phyloP scores from a whole-genome alignment of 2,113 vertebrate species.

The Crotalus horridus region DNA sequence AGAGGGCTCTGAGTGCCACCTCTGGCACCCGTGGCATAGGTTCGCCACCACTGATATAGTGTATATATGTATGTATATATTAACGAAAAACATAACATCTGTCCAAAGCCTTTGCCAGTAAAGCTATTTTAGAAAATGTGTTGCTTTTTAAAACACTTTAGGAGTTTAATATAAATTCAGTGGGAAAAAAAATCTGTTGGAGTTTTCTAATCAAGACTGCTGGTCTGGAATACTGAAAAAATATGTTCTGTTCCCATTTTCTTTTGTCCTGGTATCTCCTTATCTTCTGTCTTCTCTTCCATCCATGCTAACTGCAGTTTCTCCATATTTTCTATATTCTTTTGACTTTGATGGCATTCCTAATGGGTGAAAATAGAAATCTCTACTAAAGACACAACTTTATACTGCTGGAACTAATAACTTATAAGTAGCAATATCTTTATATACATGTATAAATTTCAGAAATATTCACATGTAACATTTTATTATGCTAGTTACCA shows the following conservation, averaged over 20 bases:
- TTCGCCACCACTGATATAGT: background rate
- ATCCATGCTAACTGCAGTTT: background rate
- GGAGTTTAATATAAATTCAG: background rate
- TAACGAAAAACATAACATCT: slow-evolving; percentile 26
- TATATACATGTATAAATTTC: background rate
- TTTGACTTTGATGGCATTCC: background rate
- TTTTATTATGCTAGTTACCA: slow-evolving; percentile 25
- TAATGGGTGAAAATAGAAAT: background rate
- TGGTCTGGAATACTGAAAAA: slow-evolving; percentile 2
- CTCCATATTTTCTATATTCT: background rate
- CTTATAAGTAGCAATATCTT: background rate
- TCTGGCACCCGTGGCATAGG: too few relatives aligned
- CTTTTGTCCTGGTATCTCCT: background rate
- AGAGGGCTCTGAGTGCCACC: too few relatives aligned
- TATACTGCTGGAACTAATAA: background rate
- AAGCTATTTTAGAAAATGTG: slow-evolving; percentile 23
- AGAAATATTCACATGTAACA: slow-evolving; percentile 1
- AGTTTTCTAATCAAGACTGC: background rate
- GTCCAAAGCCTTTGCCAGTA: slow-evolving; percentile 6
- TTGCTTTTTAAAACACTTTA: background rate
- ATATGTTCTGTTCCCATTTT: background rate
- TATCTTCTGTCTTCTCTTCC: background rate
- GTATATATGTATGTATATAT: background rate
- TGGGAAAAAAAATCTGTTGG: background rate
- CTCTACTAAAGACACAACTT: background rate